phyloP scores from a whole-genome alignment of 1,140 invertebrate genomes.

The Apis cerana region DNA sequence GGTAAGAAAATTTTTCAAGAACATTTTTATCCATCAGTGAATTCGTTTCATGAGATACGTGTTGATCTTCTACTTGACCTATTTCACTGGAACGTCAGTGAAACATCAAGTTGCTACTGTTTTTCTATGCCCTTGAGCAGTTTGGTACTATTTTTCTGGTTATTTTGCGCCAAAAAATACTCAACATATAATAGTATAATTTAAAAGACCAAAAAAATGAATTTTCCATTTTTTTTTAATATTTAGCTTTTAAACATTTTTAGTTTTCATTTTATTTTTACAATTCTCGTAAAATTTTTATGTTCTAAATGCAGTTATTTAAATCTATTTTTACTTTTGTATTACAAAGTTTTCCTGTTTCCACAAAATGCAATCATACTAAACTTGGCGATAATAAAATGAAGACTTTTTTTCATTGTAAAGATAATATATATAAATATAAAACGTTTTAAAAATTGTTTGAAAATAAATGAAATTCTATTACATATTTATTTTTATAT shows the following conservation, averaged over 20 bases:
- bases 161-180: not conserved
- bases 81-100: not conserved
- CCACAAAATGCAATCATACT: too few relatives aligned
- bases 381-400: too few relatives aligned
- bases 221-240: not conserved
- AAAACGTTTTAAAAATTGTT: not conserved
- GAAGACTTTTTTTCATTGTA: too few relatives aligned
- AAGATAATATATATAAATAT: not conserved
- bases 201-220: too few relatives aligned
- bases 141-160: not conserved
- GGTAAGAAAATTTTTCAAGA: not conserved
- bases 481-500: not conserved
- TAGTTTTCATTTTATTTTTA: not conserved
- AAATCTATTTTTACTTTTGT: not conserved
- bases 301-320: not conserved
- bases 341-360: too few relatives aligned
- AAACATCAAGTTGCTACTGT: too few relatives aligned
- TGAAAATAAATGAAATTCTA: not conserved
- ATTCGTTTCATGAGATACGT: not conserved
- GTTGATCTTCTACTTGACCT: conserved; percentile 17
- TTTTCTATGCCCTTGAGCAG: not conserved
- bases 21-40: not conserved
- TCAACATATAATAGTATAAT: too few relatives aligned
- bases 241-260: not conserved
- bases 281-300: not conserved